Percentiles rank a stretch among this genome's conserved stretches.
Conservation (phyloP, 2,888 invertebrate species). For the Ormyrus thymus region DNA sequence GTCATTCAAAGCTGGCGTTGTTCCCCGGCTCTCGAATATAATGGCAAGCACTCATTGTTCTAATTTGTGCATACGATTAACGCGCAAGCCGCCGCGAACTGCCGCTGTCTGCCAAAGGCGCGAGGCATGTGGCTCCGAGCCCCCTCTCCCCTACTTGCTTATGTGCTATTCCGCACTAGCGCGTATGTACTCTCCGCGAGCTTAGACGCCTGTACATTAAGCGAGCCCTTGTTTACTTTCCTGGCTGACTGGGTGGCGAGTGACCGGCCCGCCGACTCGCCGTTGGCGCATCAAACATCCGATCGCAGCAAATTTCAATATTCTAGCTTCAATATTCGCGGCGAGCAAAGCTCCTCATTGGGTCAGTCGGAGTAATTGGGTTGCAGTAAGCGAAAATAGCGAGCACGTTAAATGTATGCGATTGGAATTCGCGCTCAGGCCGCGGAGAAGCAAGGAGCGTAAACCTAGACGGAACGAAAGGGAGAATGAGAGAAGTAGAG, state of each 20-base stretch:
- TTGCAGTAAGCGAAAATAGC: constrained; percentile 20
- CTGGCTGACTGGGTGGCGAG: constrained; percentile 8
- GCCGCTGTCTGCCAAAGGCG: constrained; percentile 61
- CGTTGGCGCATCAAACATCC: too few relatives aligned
- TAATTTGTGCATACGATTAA: constrained; percentile 75
- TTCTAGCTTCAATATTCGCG: too few relatives aligned
- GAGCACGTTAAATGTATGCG: constrained; percentile 50
- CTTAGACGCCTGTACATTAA: constrained; percentile 26
- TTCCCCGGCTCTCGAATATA: constrained; percentile 66
- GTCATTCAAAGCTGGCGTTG: constrained; percentile 69
- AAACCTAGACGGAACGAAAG: constrained; percentile 48
- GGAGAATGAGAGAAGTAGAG: constrained; percentile 41
- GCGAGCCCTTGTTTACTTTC: constrained; percentile 26
- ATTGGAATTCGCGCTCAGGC: constrained; percentile 39
- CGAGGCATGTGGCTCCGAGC: constrained; percentile 56
- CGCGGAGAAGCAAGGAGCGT: constrained; percentile 13
- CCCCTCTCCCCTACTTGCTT: constrained; percentile 18
- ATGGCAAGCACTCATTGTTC: constrained; percentile 73
- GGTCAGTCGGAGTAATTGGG: too few relatives aligned
- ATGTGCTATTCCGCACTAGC: background rate
- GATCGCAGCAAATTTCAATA: too few relatives aligned
- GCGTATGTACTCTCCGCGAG: background rate
- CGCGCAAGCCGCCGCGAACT: constrained; percentile 59
- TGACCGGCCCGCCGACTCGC: too few relatives aligned
- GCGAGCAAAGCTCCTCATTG: too few relatives aligned